These are phyloP conservation scores for Coregonus sp. DNA, from an alignment of 2,797 vertebrate species.

Conservation along the genomic window DNA sequence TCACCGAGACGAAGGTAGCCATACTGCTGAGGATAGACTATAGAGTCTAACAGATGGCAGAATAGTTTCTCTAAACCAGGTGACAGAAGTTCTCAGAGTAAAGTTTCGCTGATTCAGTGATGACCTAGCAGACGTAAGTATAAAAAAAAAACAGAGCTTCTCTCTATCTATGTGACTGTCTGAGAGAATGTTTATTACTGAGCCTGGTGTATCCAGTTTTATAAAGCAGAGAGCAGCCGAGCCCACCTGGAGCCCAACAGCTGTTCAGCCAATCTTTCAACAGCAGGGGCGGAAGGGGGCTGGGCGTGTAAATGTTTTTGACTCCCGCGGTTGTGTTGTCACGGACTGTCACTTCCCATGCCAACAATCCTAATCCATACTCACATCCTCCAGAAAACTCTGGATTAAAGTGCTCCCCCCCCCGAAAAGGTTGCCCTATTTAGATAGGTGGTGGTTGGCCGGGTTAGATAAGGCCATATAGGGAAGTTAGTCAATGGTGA, in stretches of 20 bases:
- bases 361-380: slow-evolving; percentile 24
- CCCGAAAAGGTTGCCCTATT: not conserved
- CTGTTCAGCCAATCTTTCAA: slow-evolving; percentile 52
- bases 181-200: slow-evolving; percentile 60
- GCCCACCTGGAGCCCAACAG: slow-evolving; percentile 19
- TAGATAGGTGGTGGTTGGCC: not conserved
- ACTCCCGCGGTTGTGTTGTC: slow-evolving; percentile 29
- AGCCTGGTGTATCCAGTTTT: slow-evolving; percentile 54
- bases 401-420: not conserved
- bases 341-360: slow-evolving; percentile 3
- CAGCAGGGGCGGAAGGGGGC: not conserved
- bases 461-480: not conserved
- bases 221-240: slow-evolving; percentile 50
- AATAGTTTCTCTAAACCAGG: not conserved
- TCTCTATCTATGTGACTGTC: slow-evolving; percentile 20
- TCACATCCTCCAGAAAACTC: not conserved
- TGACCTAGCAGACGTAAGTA: not conserved
- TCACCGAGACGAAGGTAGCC: slow-evolving; percentile 82
- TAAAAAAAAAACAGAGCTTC: slow-evolving; percentile 16
- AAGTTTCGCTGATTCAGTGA: not conserved
- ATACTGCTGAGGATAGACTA: slow-evolving; percentile 52
- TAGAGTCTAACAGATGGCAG: slow-evolving; percentile 57
- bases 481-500: not conserved
- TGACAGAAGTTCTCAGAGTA: slow-evolving; percentile 23
- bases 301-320: slow-evolving; percentile 19